phyloP scores from a whole-genome alignment of 2,797 vertebrate genomes.

The Myiothlypis chrysogaster region DNA sequence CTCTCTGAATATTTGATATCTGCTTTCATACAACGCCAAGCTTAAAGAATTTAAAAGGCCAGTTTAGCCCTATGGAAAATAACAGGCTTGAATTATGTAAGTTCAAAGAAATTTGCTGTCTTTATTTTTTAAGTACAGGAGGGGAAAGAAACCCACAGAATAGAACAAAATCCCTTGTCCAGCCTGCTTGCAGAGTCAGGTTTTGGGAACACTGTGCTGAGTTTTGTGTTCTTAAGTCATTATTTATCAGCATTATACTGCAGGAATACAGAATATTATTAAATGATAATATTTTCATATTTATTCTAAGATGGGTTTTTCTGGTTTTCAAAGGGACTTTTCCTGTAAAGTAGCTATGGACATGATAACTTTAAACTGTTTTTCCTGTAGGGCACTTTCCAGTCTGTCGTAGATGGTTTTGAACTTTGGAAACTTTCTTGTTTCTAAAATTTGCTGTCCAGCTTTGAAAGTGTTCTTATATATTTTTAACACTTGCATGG shows the following conservation, averaged over 20 bases:
- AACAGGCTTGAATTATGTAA: neutral
- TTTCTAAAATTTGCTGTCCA: neutral
- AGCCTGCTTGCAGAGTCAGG: neutral
- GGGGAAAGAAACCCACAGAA: neutral
- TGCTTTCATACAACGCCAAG: constrained; percentile 59
- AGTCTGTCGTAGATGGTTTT: neutral
- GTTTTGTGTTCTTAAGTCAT: neutral
- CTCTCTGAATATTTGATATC: constrained; percentile 62
- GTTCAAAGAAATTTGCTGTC: neutral
- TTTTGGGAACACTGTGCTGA: neutral
- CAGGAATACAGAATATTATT: neutral
- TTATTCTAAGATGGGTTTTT: neutral
- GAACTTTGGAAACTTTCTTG: neutral
- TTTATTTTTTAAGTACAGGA: neutral
- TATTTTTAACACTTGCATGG: neutral
- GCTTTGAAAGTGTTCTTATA: neutral
- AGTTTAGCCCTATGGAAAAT: constrained; percentile 34
- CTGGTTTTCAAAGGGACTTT: neutral
- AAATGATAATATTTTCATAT: neutral
- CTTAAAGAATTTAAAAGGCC: constrained; percentile 39
- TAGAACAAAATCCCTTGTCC: neutral
- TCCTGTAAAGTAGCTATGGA: neutral
- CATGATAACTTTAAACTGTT: neutral
- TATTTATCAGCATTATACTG: neutral
- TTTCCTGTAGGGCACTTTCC: neutral